Conservation (phyloP, 2,797 vertebrate species). For the Sebastes itinus region DNA sequence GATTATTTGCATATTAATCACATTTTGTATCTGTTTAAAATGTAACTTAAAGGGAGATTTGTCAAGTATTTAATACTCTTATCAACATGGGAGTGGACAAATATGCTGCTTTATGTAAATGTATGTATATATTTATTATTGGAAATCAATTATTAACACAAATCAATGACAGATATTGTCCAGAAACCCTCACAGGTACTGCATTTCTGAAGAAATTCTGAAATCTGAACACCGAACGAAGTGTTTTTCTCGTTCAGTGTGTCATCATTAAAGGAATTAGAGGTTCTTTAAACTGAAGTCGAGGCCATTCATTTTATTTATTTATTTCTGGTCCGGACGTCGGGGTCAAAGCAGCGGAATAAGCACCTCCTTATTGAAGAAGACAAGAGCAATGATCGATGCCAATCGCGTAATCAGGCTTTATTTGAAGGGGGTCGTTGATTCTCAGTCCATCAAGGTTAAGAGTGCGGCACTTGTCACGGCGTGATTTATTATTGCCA, state of each 20-base stretch:
- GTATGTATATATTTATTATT: no score
- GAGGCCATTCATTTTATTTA: constrained; percentile 9
- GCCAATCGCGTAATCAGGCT: constrained; percentile 77
- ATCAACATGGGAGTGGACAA: no score
- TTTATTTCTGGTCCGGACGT: constrained; percentile 38
- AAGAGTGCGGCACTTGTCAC: constrained; percentile 78
- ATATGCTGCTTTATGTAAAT: no score
- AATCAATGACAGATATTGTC: no score
- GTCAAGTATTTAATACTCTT: no score
- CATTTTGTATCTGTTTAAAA: rapidly evolving
- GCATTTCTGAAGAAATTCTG: no score
- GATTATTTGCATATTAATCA: no score
- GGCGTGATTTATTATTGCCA: constrained; percentile 79
- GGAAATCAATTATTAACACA: no score
- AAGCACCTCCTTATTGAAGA: constrained; percentile 73
- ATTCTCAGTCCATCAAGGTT: constrained; percentile 81
- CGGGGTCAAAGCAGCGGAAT: constrained; percentile 53
- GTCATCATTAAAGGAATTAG: constrained; percentile 28
- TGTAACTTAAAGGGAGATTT: no score
- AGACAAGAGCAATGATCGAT: constrained; percentile 79
- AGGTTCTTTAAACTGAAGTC: constrained; percentile 15
- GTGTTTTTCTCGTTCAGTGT: neutral
- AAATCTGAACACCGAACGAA: neutral
- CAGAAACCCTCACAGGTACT: no score
- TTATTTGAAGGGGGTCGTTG: constrained; percentile 80